phyloP scores from a whole-genome alignment of 92 coral and sea anemone species.

The Plumapathes pennacea region DNA sequence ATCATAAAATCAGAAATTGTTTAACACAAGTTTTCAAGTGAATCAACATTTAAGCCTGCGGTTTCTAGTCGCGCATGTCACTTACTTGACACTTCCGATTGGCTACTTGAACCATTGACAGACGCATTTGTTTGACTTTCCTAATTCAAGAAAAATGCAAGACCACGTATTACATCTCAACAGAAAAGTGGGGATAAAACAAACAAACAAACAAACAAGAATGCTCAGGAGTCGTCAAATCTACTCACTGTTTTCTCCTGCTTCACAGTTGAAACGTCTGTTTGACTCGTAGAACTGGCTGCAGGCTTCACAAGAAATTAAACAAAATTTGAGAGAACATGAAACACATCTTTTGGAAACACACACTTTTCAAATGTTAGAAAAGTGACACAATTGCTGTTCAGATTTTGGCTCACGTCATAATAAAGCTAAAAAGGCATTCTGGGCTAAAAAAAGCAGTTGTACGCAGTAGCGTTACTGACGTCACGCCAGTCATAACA shows the following conservation, averaged over 20 bases:
- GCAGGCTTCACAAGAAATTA: neutral
- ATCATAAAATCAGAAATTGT: too few relatives aligned
- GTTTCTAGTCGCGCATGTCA: too few relatives aligned
- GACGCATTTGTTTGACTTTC: slow-evolving; percentile 38
- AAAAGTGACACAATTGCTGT: too few relatives aligned
- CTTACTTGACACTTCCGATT: too few relatives aligned
- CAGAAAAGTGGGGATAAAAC: neutral
- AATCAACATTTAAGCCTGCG: too few relatives aligned
- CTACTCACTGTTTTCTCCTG: slow-evolving; percentile 72
- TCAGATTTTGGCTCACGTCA: too few relatives aligned
- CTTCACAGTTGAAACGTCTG: slow-evolving; percentile 31
- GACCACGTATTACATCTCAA: neutral
- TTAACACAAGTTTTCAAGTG: too few relatives aligned
- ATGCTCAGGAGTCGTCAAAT: neutral
- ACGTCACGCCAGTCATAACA: too few relatives aligned
- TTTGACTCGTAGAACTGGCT: slow-evolving; percentile 17
- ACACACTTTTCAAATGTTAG: neutral
- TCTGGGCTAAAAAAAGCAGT: too few relatives aligned
- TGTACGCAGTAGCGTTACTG: too few relatives aligned
- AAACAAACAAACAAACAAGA: neutral
- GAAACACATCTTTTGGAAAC: too few relatives aligned
- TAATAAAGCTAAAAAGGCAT: neutral
- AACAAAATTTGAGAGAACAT: neutral
- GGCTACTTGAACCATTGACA: too few relatives aligned
- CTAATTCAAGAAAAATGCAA: slow-evolving; percentile 11